Base-by-base conservation (phyloP, 2,113 vertebrate species). In the Aptenodytes patagonicus region DNA sequence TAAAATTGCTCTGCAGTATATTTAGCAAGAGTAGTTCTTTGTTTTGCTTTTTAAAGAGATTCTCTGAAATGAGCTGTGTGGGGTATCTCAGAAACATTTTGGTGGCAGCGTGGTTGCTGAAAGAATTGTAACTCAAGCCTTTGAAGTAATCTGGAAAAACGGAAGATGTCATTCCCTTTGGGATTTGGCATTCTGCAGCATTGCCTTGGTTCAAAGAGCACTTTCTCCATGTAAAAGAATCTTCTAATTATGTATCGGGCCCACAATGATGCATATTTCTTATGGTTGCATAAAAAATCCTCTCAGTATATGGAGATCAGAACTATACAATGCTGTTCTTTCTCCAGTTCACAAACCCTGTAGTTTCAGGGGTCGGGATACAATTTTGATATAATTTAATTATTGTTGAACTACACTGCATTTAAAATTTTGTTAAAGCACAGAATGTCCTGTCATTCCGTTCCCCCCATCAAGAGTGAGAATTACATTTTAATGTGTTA, bases 91-190 rank as follows among this genome's bases (percentile, higher is more conserved):
- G 87, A 87, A 85, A 57, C 62, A 17, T 75, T 90, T 55, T 62
- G 82, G 78, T 93, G 94, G 85, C 87, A 82, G 64, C 13, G 17
- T 44, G 81, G 73, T 61, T 76, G 82, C 90, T 93, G 96, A 73
- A 70, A 25, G 87, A 76, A 70, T 68, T 87, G 46, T 4, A 85
- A 83, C 61, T 89, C 6, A 6, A 28, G 96, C 92, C 52, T 89
- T 94, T 85, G 73, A 85, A 95, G 13, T 73, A n/a, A 91, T 87
- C 70, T 94, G 95, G 62, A 93, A 92, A 95, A 91, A 51, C 90
- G 95, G 93, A 80, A 93, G 86, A 90, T 95, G 93, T 95, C 89
- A 89, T 93, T 96, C 91, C 96, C 87, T 92, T 70, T 90, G 88
- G 95, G 91, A 60, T 95, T 81, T 95, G 93, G 91, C 94, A 84